Evolutionary conservation across 2,113 vertebrate species (phyloP).

Genomic region (Ivindomyrus marchei): DNA sequence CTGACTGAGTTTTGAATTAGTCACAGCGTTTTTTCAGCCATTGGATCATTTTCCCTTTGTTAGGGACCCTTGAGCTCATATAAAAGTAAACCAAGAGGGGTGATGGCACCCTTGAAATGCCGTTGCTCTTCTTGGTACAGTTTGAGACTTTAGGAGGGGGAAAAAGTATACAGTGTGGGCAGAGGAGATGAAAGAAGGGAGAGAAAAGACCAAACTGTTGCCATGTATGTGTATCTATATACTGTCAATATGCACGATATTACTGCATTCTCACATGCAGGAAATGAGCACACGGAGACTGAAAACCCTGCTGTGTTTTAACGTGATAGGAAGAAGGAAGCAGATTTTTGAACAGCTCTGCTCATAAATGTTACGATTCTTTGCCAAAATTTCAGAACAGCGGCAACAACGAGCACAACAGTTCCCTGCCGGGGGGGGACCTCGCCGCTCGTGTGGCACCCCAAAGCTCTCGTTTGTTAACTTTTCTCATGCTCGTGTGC

Average conservation of each 20-base stretch:
- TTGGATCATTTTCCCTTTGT: constrained; percentile 28
- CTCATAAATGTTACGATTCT: neutral
- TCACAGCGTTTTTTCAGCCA: constrained; percentile 18
- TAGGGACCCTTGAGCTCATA: neutral
- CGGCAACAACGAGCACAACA: neutral
- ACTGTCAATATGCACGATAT: neutral
- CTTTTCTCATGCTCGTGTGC: neutral
- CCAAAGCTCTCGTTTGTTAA: neutral
- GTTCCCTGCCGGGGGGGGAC: neutral
- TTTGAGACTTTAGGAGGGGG: neutral
- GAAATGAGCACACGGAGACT: neutral
- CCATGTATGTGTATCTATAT: neutral
- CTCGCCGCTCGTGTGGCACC: neutral
- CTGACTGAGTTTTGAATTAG: constrained; percentile 43
- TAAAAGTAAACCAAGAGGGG: constrained; percentile 16
- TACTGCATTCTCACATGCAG: neutral
- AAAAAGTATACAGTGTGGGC: neutral
- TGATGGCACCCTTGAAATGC: neutral
- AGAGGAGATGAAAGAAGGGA: neutral
- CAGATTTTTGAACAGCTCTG: neutral
- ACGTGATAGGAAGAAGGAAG: neutral
- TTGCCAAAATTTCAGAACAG: neutral
- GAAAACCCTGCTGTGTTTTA: neutral
- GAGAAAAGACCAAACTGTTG: neutral
- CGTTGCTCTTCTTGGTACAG: neutral